Base-by-base conservation (phyloP, 1,140 invertebrate species). In the Meloidogyne exigua region DNA sequence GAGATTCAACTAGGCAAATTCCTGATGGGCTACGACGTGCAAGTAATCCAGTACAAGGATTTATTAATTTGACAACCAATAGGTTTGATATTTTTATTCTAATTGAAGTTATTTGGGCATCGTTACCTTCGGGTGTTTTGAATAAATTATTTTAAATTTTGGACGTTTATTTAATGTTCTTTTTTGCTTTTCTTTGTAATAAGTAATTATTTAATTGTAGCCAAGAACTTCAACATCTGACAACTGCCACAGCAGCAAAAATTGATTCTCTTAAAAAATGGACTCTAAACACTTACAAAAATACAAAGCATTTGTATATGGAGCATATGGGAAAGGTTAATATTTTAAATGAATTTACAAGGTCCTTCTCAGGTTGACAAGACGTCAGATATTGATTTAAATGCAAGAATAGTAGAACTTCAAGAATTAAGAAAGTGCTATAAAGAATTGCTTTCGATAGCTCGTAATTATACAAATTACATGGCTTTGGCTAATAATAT, bases 321-420 rank as follows among this genome's bases (percentile, higher is more conserved):
- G 49, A 57, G 21, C 49, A 57, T 57, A 57, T 57, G 49, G 49
- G 49, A 57, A 57, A 57, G 49, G 49, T 57, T 57, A 57, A 57
- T n/a, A 4, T 57, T 5, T n/a, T 57, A n/a, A n/a, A 5, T n/a
- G 5, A n/a, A 18, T 2, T 18, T n/a, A 15, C 5, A 18, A 49
- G 2, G 7, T n/a, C n/a, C 7, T 57, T 57, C 13, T n/a, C 9
- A 57, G 49, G 1, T 57, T 57, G 49, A 57, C n/a, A 57, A 57
- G 3, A 57, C 49, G 7, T 57, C 49, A n/a, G 49, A 57, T 57
- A 18, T 57, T n/a, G 49, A 57, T n/a, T 57, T 57, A 57, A 57
- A 57, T 57, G 49, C 49, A n/a, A 18, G 49, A 57, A 57, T 57
- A 57, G 18, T n/a, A 4, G 49, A 57, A 57, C 49, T 57, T 21